Base-by-base conservation (phyloP, 2,113 vertebrate genomes). In the Rhinichthys klamathensis region DNA sequence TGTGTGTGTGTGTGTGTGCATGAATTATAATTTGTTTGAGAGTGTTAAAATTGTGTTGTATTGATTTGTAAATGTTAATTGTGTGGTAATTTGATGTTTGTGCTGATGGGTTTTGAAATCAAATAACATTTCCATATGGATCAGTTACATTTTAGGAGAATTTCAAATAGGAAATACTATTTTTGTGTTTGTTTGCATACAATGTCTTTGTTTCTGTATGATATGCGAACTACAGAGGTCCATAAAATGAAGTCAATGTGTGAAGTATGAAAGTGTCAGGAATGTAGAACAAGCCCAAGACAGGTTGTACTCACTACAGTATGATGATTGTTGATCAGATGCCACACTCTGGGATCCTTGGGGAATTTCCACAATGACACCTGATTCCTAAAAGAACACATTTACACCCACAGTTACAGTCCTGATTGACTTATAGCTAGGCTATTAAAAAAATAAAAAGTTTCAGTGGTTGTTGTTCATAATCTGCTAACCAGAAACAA, bases 301-400 rank as follows among this genome's bases (percentile, higher is more conserved):
- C 82, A 88, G 84, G 63, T 84, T 86, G 80, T 77, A 75, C 82
- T 83, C 84, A 84, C 87, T 41, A 25, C 9, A n/a, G 3, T 63
- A 69, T 82, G 87, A 86, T 80, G 69, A 80, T 78, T 89, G 86
- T 84, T 90, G 89, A 89, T 90, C 75, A 88, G 87, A 90, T 88
- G 85, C 32, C 77, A 84, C 86, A 79, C 82, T 41, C 35, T 80
- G 78, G 85, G 87, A 79, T 90, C 88, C 85, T 79, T 80, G 82
- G 74, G 69, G 72, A 83, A 86, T 73, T 87, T 69, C 87, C 83
- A 84, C 78, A 91, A 90, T 85, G 87, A 86, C 84, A 91, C 87
- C 84, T 85, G 84, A 88, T 80, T 88, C 87, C 89, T 86, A 86
- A 91, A 89, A 90, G 88, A 91, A 91, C 89, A 91, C 82, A 87